Evolutionary conservation across 2,888 invertebrate genomes (phyloP), one percentile per base, ranked within the genome.

Genomic region (Onthophagus sagittarius): DNA sequence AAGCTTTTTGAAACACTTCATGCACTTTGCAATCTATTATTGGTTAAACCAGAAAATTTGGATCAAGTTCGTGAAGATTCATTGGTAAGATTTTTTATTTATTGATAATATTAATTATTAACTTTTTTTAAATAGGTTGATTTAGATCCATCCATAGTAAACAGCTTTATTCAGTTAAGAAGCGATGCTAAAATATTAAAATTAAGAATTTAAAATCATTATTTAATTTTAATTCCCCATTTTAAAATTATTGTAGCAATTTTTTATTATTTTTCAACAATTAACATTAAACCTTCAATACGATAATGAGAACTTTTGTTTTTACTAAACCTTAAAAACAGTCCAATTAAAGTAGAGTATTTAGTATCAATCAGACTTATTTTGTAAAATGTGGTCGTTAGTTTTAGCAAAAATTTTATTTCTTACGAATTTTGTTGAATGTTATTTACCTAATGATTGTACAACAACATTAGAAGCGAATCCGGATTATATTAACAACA

Each of bases 21-120:
- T 85, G 96, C 97, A 2, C 90, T 99, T 70, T 98, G 98, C 85
- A 99, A 99, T 87, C 88, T 99, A 74, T 88, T 99, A 77, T 89
- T 98, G 65, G 97, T 97, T 0, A 96, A 97, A 81, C 98, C 98
- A 0, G 97, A 98, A 85, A 99, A 99, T 87, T 88, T 99, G 79
- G 94, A 94, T 82, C 96, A 97, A 88, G 97, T 98, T 76, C 96
- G 97, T 86, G 97, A 97, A 32, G 98, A 97, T 84, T 96, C 96
- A 71, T 87, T 98, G 90, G 97, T 98, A 86, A 89, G 89, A 53
- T 53, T 1, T 53, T 53, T 86, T 71, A 63, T 23, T 69, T 31
- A 69, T 69, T 69, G 13, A 2, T 11, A 23, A 2, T 67, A 9
- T 15, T 15, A 67, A 31, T 67, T 39, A 33, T 72, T 2, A 53